Conservation (phyloP, 2,113 vertebrate species). For the Crocuta crocuta region DNA sequence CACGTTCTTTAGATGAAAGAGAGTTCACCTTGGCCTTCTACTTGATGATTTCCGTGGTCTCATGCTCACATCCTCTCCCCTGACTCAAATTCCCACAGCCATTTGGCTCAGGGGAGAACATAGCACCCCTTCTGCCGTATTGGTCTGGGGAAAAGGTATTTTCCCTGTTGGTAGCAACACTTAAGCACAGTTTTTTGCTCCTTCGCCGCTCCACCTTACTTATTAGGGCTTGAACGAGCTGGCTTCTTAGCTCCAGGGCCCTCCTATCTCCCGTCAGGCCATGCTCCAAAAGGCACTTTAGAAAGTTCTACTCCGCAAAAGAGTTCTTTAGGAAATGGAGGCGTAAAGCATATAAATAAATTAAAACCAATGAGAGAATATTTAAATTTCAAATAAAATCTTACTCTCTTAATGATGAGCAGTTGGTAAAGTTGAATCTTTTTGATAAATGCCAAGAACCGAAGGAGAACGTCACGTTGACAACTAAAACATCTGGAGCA, state of each 20-base stretch:
- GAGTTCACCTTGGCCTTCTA: not conserved
- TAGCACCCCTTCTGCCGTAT: not conserved
- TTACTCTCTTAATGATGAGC: constrained; percentile 86
- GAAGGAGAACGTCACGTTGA: constrained; percentile 81
- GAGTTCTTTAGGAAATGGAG: constrained; percentile 57
- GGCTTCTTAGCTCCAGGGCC: constrained; percentile 4
- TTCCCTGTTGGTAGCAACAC: not conserved
- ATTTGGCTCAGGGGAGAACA: not conserved
- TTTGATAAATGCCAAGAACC: constrained; percentile 84
- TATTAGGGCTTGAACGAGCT: not conserved
- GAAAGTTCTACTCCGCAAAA: constrained; percentile 52
- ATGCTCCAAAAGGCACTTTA: constrained; percentile 46
- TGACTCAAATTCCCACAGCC: not conserved
- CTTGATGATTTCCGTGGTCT: not conserved
- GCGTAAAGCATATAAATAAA: constrained; percentile 50
- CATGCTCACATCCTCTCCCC: not conserved
- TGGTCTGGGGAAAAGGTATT: not conserved
- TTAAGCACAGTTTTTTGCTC: not conserved
- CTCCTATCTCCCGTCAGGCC: constrained; percentile 32
- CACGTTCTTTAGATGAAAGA: not conserved
- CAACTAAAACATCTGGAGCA: constrained; percentile 84
- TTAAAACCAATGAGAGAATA: constrained; percentile 52
- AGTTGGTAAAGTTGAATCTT: constrained; percentile 83
- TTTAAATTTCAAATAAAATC: constrained; percentile 73
- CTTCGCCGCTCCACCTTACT: not conserved